Base-by-base conservation (phyloP, 2,888 invertebrate genomes). In the Bembecia ichneumoniformis region DNA sequence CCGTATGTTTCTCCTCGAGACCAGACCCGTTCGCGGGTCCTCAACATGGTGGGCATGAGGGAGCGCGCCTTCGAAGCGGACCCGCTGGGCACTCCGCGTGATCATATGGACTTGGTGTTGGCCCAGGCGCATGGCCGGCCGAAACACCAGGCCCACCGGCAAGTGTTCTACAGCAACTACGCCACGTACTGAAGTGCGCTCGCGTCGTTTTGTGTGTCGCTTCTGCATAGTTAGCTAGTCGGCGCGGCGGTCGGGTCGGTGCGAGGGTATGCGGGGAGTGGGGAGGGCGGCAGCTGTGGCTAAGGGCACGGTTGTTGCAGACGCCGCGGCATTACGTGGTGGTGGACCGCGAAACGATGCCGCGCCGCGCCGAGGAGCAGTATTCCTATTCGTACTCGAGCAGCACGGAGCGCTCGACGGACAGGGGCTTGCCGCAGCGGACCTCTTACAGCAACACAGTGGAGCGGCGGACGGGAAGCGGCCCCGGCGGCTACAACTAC, bases 241-340 rank as follows among this genome's bases (percentile, higher is more conserved):
- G 36, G 47, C 35, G 20, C 35, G 47, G 45, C 63, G 69, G 70
- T 71, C 63, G 71, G 68, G 73, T 64, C 68, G 74, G 76, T 71
- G 77, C 72, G 72, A 67, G 74, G 69, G 72, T 61, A 72, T 71
- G 71, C 63, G 68, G 68, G 68, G 63, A 63, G 60, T 20, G 20
- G 46, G 47, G 45, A 62, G 63, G 60, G 67, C 59, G 63, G 60
- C 64, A 65, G 67, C 60, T 66, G 66, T 64, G 66, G 69, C 64
- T 67, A 66, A 79, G 75, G 71, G 76, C 76, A 71, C 74, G 78
- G 88, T 89, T 89, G 87, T 90, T 90, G 86, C 91, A 95, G 95
- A 95, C 92, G 88, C 95, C 93, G 88, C 94, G 95, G 70, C 93
- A 95, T 82, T 93, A 94, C 90, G 94, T 94, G 89, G 92, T 94